phyloP scores from a whole-genome alignment of 2,797 vertebrate species.

The Galaxias olidus region DNA sequence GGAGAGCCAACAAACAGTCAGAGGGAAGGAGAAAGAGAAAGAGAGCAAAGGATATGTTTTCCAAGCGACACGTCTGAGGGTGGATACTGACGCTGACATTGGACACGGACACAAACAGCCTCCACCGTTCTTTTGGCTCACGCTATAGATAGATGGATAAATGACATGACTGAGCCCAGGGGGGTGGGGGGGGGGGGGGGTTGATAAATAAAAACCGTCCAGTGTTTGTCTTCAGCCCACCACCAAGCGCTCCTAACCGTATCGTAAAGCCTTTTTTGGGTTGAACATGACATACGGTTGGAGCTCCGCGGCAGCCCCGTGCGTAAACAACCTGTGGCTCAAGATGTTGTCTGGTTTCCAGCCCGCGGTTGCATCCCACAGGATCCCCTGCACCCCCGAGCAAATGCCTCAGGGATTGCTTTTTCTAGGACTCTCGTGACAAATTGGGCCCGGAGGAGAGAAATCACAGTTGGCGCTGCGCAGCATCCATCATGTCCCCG shows the following conservation, averaged over 20 bases:
- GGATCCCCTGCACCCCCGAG: neutral
- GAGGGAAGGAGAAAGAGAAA: neutral
- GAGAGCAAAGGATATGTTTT: slow-evolving; percentile 27
- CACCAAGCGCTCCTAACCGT: no score
- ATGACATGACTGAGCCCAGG: no score
- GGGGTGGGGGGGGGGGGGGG: no score
- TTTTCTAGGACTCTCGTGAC: no score
- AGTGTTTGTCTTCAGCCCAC: neutral
- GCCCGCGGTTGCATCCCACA: slow-evolving; percentile 1
- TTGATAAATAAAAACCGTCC: slow-evolving; percentile 10
- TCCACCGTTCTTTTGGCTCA: no score
- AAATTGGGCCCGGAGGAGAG: no score
- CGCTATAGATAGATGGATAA: no score
- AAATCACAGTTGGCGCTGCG: no score
- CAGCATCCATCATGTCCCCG: no score
- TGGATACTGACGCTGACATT: slow-evolving; percentile 12
- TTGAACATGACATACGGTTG: slow-evolving; percentile 10
- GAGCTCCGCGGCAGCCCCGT: neutral
- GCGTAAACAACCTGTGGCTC: slow-evolving; percentile 20
- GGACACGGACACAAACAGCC: neutral
- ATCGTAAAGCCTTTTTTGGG: no score
- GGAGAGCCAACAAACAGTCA: slow-evolving; percentile 4
- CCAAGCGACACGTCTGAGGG: slow-evolving; percentile 32
- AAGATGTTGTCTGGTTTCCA: slow-evolving; percentile 18
- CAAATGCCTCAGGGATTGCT: no score